Conservation (phyloP, 2,113 vertebrate species). For the Benitochromis conjunctus region DNA sequence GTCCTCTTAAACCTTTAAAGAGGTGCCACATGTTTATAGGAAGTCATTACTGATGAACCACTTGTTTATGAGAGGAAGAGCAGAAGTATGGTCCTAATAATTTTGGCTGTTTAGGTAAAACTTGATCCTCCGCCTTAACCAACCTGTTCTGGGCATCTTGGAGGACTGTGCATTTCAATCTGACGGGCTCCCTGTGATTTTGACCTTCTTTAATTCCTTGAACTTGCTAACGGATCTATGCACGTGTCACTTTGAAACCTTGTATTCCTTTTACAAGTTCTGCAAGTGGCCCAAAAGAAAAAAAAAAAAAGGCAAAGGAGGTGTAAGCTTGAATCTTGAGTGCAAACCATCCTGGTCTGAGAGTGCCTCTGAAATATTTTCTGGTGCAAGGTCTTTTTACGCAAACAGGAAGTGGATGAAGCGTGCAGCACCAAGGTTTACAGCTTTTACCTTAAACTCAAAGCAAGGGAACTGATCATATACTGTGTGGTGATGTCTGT, state of each 20-base stretch:
- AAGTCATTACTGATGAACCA: background rate
- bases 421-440: slow-evolving; percentile 9
- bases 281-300: background rate
- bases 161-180: background rate
- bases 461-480: background rate
- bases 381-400: background rate
- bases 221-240: slow-evolving; percentile 51
- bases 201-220: background rate
- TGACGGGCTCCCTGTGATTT: background rate
- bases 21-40: background rate
- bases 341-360: background rate
- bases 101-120: background rate
- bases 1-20: background rate
- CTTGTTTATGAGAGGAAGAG: background rate
- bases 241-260: slow-evolving; percentile 50
- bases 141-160: background rate
- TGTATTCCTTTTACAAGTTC: slow-evolving; percentile 20
- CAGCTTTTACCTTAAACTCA: slow-evolving; percentile 12
- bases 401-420: background rate
- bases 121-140: slow-evolving; percentile 45
- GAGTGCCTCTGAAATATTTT: background rate
- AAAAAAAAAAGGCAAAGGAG: background rate
- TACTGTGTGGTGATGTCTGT: slow-evolving; percentile 23
- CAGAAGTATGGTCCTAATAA: background rate
- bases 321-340: slow-evolving; percentile 12